These are phyloP conservation scores for Zosterops japonicus DNA, from an alignment of 2,113 vertebrate species.

Conservation along the genomic window DNA sequence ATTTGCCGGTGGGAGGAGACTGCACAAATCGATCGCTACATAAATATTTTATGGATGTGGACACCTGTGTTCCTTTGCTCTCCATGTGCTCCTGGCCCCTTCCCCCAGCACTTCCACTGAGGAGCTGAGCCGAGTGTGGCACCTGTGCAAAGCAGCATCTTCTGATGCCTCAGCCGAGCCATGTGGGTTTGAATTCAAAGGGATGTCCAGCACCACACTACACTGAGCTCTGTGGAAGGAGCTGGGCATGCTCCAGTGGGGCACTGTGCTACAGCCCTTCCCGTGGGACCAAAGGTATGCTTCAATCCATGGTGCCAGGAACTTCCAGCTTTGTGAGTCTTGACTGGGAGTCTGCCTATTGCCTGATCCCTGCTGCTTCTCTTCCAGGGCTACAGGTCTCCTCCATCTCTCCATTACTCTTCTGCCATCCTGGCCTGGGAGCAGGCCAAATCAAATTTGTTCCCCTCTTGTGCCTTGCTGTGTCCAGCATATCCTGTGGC, in stretches of 20 bases:
- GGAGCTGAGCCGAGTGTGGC: neutral
- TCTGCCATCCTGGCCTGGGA: neutral
- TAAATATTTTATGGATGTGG: neutral
- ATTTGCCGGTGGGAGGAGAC: fast-evolving
- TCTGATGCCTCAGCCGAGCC: neutral
- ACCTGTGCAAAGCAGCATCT: fast-evolving
- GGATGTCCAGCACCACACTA: neutral
- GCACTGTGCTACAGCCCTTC: neutral
- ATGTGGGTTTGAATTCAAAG: neutral
- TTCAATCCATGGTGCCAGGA: neutral
- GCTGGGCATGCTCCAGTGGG: neutral
- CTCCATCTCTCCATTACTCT: neutral
- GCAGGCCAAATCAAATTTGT: neutral
- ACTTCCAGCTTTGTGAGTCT: neutral
- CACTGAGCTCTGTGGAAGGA: neutral
- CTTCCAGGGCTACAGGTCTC: neutral
- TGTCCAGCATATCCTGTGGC: neutral
- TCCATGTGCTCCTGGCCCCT: fast-evolving
- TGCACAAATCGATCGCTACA: fast-evolving
- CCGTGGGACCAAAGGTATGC: neutral
- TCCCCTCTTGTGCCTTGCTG: neutral
- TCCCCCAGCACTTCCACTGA: neutral
- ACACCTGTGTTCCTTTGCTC: neutral
- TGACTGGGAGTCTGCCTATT: neutral
- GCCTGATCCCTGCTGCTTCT: neutral